Evolutionary conservation across 2,113 vertebrate genomes (phyloP), one percentile per base, ranked within the genome.

Genomic region (Paralichthys olivaceus): DNA sequence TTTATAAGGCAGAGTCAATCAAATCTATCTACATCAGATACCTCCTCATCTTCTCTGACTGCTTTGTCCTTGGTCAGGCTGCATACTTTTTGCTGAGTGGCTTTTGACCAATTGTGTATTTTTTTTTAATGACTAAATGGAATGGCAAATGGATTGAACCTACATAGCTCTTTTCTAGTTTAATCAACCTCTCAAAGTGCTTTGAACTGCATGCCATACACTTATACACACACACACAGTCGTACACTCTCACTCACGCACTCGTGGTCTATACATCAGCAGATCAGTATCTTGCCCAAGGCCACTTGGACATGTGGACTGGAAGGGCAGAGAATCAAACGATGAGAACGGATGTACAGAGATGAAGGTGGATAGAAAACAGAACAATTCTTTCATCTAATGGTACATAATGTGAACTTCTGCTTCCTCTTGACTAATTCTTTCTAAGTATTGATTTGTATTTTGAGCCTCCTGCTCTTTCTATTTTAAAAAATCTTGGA

Each of bases 381-480:
- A 28, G 8, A 34, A 17, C 45, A n/a, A n/a, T 57, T 70, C 1
- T 70, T 64, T 63, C 3, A 59, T 58, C 19, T 2, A 28, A 9
- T 55, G 19, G 4, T 1, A 19, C 11, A 29, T n/a, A 3, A 15
- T 51, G 19, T 20, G 3, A 17, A 0, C 26, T 25, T 49, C 1
- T 3, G 13, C 8, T 53, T 53, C 4, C 11, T 28, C 25, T 55
- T 13, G 2, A 20, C 20, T 51, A 3, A 51, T n/a, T 51, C n/a
- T 22, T 22, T 55, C 54, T 28, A 2, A 32, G 13, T 60, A 47
- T 75, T 58, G 37, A 23, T 70, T 75, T 70, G 3, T 60, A 47
- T 37, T 5, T n/a, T 40, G 11, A 55, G 26, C 14, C 25, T 20
- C 0, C 11, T 19, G n/a, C 12, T 26, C 17, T 70, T 47, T 63